Evolutionary conservation across 2,888 invertebrate species (phyloP).

Genomic region (Microdon myrmicae): DNA sequence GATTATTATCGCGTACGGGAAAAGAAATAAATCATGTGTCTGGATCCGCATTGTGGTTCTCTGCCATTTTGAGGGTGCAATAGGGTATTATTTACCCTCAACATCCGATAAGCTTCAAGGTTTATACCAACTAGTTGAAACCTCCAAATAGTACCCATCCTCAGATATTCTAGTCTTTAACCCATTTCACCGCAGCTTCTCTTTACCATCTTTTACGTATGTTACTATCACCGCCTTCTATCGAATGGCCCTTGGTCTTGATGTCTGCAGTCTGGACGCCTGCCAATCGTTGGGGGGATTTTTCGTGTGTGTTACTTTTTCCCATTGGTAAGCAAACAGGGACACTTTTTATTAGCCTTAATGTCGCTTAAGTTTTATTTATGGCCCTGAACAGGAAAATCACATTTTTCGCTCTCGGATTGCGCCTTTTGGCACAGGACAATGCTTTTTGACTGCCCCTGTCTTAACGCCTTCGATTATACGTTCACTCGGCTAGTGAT

Average conservation of each 20-base stretch:
- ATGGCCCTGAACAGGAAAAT: constrained; percentile 45
- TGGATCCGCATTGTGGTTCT: constrained; percentile 28
- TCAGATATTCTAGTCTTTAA: too few relatives aligned
- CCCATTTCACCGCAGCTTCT: too few relatives aligned
- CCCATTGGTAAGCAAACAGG: constrained; percentile 45
- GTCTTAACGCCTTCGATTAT: constrained; percentile 5
- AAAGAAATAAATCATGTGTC: constrained; percentile 49
- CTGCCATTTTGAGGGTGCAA: constrained; percentile 1
- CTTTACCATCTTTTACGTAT: too few relatives aligned
- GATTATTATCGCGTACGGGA: constrained; percentile 44
- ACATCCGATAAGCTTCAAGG: constrained; percentile 50
- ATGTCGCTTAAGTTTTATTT: constrained; percentile 52
- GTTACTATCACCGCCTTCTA: too few relatives aligned
- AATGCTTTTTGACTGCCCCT: constrained; percentile 14
- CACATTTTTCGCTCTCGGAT: constrained; percentile 31
- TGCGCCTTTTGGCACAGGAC: not conserved
- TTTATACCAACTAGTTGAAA: constrained; percentile 30
- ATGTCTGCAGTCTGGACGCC: constrained; percentile 43
- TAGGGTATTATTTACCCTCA: constrained; percentile 34
- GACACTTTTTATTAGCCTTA: constrained; percentile 52
- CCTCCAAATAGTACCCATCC: too few relatives aligned
- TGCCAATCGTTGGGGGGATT: constrained; percentile 41
- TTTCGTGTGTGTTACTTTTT: constrained; percentile 47
- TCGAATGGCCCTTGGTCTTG: constrained; percentile 20
- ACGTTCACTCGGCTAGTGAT: constrained; percentile 27